Conservation (phyloP, 2,113 vertebrate species). For the Lophochroa leadbeateri region DNA sequence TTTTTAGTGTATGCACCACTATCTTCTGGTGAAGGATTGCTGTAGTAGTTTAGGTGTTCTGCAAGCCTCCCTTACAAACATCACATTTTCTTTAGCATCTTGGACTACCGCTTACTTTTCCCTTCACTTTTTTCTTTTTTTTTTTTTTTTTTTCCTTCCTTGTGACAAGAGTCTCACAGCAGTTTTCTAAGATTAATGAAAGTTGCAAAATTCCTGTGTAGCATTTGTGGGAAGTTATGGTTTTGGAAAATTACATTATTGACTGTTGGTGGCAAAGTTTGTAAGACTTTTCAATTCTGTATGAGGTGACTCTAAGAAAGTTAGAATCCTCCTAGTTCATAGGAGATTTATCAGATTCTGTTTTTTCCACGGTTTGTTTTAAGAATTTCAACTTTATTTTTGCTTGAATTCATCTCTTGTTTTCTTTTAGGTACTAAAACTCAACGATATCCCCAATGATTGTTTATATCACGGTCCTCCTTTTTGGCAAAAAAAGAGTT, state of each 20-base stretch:
- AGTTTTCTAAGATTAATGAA: not conserved
- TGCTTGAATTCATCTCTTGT: not conserved
- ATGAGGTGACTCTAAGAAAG: not conserved
- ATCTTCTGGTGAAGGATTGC: not conserved
- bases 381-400: not conserved
- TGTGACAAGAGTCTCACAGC: not conserved
- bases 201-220: not conserved
- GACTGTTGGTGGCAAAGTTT: not conserved
- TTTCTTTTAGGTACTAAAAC: not conserved
- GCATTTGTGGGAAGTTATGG: not conserved
- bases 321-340: not conserved
- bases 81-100: not conserved
- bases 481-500: not conserved
- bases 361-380: not conserved
- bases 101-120: not conserved
- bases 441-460: not conserved
- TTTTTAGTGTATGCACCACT: not conserved
- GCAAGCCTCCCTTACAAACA: not conserved
- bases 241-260: not conserved
- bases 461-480: not conserved
- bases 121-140: not conserved
- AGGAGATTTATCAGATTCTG: not conserved
- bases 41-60: not conserved
- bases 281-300: not conserved
- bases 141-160: not conserved